Evolutionary conservation across 2,113 vertebrate species (phyloP).

Genomic region (Polypterus bichir): DNA sequence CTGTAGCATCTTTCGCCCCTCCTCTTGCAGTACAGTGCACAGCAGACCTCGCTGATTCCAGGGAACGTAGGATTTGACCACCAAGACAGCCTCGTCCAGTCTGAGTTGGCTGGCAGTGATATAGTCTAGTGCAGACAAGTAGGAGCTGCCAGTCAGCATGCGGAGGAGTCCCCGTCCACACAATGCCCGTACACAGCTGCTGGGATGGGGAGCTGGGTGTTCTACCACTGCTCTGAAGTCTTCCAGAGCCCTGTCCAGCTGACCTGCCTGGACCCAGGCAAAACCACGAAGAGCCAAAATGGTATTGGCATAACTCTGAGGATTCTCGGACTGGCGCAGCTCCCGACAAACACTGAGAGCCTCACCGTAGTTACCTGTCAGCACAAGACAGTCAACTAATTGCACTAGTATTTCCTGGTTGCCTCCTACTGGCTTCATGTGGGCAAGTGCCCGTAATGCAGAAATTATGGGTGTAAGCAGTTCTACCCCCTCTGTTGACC

Average conservation of each 20-base stretch:
- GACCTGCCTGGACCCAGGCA: conserved; percentile 56
- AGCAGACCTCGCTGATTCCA: conserved; percentile 86
- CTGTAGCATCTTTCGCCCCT: conserved; percentile 74
- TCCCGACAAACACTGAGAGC: conserved; percentile 63
- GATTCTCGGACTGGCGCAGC: conserved; percentile 40
- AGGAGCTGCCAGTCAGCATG: conserved; percentile 55
- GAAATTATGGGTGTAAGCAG: conserved; percentile 56
- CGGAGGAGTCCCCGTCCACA: conserved; percentile 81
- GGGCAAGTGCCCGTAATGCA: conserved; percentile 61
- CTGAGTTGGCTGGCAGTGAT: conserved; percentile 71
- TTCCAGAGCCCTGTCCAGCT: conserved; percentile 51
- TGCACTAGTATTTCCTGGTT: conserved; percentile 54
- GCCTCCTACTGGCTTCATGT: conserved; percentile 46
- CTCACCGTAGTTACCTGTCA: conserved; percentile 51
- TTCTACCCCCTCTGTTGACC: conserved; percentile 53
- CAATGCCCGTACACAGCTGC: conserved; percentile 75
- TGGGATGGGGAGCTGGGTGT: conserved; percentile 61
- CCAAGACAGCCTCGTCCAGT: conserved; percentile 62
- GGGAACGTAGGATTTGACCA: conserved; percentile 71
- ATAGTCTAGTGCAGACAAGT: conserved; percentile 77
- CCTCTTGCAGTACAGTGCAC: conserved; percentile 71
- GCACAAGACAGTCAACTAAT: conserved; percentile 74
- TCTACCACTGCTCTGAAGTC: conserved; percentile 82
- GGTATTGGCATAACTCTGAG: conserved; percentile 56
- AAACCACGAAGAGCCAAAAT: conserved; percentile 74